Evolutionary conservation across 2,113 vertebrate genomes (phyloP).

Genomic region (Rynchops niger): DNA sequence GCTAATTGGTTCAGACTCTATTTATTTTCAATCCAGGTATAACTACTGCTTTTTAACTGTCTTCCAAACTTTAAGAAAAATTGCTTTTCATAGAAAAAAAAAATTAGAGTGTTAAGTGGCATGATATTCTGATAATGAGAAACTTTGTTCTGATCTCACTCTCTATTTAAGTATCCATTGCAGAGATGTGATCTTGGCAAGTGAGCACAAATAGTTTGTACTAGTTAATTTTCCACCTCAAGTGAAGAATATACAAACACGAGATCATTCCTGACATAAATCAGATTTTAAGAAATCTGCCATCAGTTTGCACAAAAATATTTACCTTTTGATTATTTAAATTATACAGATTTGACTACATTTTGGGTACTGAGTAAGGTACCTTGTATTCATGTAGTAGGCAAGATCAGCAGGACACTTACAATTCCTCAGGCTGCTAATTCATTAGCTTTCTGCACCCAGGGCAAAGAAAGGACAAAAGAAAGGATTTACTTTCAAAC

Average conservation of each 20-base stretch:
- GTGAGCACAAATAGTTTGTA: neutral
- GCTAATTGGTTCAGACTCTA: conserved; percentile 40
- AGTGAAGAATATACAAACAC: neutral
- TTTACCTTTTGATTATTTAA: neutral
- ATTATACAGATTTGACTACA: neutral
- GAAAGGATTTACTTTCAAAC: neutral
- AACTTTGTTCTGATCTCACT: neutral
- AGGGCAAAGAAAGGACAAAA: neutral
- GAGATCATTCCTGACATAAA: neutral
- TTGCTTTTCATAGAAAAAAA: neutral
- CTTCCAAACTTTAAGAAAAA: conserved; percentile 5
- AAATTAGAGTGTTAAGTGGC: neutral
- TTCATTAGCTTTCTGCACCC: too few relatives aligned
- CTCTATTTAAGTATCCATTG: neutral
- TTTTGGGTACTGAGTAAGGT: neutral
- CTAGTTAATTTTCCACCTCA: neutral
- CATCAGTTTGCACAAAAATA: neutral
- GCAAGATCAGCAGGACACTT: neutral
- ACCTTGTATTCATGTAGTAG: neutral
- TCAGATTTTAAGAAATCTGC: neutral
- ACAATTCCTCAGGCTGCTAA: too few relatives aligned
- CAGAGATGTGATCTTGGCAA: neutral
- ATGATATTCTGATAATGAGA: neutral
- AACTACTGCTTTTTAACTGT: conserved; percentile 47
- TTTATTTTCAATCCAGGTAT: conserved; percentile 35